Percentiles rank a stretch among this genome's conserved stretches.
Evolutionary conservation across 2,797 vertebrate genomes (phyloP).

Genomic region (Coendou prehensilis): DNA sequence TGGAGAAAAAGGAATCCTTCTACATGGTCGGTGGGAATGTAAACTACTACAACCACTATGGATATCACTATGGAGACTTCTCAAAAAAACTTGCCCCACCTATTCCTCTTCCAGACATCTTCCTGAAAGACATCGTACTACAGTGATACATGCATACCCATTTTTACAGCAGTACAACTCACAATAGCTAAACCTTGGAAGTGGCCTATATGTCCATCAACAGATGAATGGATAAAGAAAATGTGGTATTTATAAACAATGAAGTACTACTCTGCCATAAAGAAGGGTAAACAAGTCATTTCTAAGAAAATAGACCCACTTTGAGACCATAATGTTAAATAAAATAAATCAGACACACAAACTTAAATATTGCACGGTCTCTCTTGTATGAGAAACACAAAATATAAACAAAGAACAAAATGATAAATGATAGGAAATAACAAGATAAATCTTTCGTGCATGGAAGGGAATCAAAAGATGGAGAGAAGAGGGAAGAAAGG

Average conservation of each 20-base stretch:
- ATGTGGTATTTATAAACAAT: background rate
- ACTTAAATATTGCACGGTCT: no score
- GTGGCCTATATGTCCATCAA: no score
- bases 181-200: background rate
- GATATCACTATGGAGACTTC: background rate
- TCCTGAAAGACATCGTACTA: background rate
- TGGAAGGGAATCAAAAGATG: no score
- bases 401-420: no score
- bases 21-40: background rate
- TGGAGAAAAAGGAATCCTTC: background rate
- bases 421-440: no score
- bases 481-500: no score
- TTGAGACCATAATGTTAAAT: background rate
- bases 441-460: no score
- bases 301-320: background rate
- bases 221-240: no score
- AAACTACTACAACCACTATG: background rate
- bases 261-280: background rate
- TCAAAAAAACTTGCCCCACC: background rate
- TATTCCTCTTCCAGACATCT: background rate
- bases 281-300: background rate
- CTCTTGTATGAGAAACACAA: no score
- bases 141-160: background rate
- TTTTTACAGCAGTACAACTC: background rate
- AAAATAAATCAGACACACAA: background rate